phyloP scores from a whole-genome alignment of 1,140 invertebrate genomes.

The Aphis craccivora region DNA sequence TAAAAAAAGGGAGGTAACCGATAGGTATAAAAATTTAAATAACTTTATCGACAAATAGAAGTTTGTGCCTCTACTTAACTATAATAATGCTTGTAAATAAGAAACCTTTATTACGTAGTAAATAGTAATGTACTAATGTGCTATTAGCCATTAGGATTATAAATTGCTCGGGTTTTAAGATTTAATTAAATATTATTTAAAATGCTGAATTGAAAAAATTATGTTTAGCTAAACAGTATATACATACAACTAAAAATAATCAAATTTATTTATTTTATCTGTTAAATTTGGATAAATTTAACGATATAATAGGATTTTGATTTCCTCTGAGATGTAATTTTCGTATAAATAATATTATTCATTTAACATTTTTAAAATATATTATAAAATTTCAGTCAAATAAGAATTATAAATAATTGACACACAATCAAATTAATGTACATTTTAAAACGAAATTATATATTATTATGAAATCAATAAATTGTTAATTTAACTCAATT shows the following conservation, averaged over 20 bases:
- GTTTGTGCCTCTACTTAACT: too few species aligned
- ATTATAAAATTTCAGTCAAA: not conserved
- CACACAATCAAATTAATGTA: not conserved
- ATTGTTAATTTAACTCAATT: not conserved
- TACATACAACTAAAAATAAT: not conserved
- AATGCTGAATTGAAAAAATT: not conserved
- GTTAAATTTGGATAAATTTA: not conserved
- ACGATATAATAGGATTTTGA: not conserved
- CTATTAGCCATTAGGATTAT: not conserved
- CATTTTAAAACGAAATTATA: not conserved
- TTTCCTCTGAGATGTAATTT: not conserved
- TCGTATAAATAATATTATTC: not conserved
- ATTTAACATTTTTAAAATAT: not conserved
- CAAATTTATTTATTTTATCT: not conserved
- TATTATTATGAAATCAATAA: not conserved
- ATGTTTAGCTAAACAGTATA: not conserved
- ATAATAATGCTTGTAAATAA: not conserved
- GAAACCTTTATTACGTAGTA: not conserved
- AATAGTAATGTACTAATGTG: not conserved
- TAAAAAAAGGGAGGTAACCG: too few species aligned
- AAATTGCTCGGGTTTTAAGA: not conserved
- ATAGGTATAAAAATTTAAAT: not conserved
- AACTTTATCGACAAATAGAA: not conserved
- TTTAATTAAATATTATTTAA: not conserved
- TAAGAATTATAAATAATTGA: conserved; percentile 1